Percentiles rank a stretch among this genome's conserved stretches.
Evolutionary conservation across 2,113 vertebrate genomes (phyloP).

Genomic region (Bufo gargarizans): DNA sequence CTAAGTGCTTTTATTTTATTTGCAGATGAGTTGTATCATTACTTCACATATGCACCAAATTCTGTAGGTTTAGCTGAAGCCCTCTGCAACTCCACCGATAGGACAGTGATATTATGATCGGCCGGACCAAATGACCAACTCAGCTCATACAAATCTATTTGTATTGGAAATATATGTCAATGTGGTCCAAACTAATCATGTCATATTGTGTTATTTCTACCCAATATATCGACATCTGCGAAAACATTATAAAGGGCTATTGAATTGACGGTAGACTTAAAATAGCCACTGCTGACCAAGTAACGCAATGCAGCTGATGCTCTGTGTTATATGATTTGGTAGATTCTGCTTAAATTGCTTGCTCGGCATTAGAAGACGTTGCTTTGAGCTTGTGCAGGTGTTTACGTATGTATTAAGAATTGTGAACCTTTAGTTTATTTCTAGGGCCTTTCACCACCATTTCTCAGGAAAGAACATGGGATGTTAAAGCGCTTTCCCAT

Average conservation of each 20-base stretch:
- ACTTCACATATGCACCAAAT: neutral
- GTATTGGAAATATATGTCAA: neutral
- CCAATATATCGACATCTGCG: neutral
- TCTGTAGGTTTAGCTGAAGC: neutral
- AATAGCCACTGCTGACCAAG: neutral
- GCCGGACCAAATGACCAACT: neutral
- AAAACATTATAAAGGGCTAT: neutral
- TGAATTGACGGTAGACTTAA: constrained; percentile 8
- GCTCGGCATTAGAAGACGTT: constrained; percentile 3
- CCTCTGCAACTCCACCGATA: neutral
- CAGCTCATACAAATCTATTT: neutral
- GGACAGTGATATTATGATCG: neutral
- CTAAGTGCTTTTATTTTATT: neutral
- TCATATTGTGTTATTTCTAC: neutral
- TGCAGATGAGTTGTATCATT: no score
- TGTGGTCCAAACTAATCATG: neutral
- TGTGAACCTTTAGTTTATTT: constrained; percentile 13
- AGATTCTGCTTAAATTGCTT: constrained; percentile 33
- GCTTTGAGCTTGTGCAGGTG: constrained; percentile 42
- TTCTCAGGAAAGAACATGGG: constrained; percentile 1
- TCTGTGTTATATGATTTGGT: constrained; percentile 1
- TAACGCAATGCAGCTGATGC: constrained; percentile 29
- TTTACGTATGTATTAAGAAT: neutral
- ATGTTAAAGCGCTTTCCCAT: constrained; percentile 4
- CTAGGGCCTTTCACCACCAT: neutral